Conservation (phyloP, 1,140 invertebrate genomes). For the Subanguina moxae region DNA sequence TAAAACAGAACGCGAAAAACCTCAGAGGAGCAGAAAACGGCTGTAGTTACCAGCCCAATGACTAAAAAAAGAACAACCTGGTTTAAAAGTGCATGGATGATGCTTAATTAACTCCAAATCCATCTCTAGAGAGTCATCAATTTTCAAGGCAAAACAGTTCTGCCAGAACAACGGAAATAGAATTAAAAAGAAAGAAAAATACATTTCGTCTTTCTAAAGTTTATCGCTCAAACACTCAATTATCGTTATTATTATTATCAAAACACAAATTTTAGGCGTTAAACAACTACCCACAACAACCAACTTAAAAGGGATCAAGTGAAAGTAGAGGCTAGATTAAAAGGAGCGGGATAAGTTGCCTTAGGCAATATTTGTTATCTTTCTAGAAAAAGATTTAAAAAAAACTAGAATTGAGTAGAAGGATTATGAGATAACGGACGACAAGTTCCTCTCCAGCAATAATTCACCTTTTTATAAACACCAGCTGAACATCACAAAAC, state of each 20-base stretch:
- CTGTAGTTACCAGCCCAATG: no score
- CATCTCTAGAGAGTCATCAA: conserved; percentile 53
- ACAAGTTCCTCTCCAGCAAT: no score
- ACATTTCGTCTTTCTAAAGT: conserved; percentile 5
- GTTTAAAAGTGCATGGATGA: conserved; percentile 50
- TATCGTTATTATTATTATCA: no score
- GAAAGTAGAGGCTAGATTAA: background rate
- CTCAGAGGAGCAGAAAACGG: no score
- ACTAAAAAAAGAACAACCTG: conserved; percentile 27
- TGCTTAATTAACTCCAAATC: conserved; percentile 56
- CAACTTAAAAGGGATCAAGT: background rate
- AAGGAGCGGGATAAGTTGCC: background rate
- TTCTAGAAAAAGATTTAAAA: no score
- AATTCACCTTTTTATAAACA: no score
- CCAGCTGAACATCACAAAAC: background rate
- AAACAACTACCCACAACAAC: background rate
- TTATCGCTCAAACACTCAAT: background rate
- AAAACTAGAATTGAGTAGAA: no score
- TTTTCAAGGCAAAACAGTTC: conserved; percentile 28
- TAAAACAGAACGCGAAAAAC: no score
- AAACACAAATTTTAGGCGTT: background rate
- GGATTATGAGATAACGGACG: no score
- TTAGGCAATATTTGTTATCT: no score
- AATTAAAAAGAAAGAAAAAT: conserved; percentile 13
- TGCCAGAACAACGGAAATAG: conserved; percentile 8